Percentiles rank a stretch among this genome's conserved stretches.
Evolutionary conservation across 2,888 invertebrate genomes (phyloP).

Genomic region (Drosophila imparisetae): DNA sequence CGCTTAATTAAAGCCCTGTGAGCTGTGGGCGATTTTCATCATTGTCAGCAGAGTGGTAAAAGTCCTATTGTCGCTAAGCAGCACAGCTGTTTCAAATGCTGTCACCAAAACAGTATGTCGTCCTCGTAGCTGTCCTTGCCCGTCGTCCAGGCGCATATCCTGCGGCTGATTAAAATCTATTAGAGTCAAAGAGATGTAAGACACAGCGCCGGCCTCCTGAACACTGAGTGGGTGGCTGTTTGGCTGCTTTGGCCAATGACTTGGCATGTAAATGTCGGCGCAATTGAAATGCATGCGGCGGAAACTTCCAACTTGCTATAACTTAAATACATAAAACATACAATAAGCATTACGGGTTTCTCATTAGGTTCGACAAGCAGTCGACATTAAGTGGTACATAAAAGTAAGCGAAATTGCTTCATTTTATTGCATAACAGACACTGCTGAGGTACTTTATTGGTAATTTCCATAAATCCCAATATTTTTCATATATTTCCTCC

Average conservation of each 20-base stretch:
- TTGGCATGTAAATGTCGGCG: constrained; percentile 75
- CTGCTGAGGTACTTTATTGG: neutral
- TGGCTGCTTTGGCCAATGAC: constrained; percentile 56
- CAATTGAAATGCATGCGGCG: constrained; percentile 76
- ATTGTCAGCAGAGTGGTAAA: constrained; percentile 13
- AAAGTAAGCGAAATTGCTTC: neutral
- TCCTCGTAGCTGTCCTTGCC: constrained; percentile 43
- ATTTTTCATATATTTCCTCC: neutral
- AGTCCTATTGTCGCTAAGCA: constrained; percentile 55
- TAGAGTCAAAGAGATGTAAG: constrained; percentile 77
- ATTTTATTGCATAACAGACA: neutral
- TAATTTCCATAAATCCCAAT: neutral
- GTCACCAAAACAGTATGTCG: constrained; percentile 63
- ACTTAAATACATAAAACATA: constrained; percentile 11
- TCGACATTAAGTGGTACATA: too few species aligned
- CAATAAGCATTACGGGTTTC: constrained; percentile 26
- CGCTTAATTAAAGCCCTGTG: constrained; percentile 78
- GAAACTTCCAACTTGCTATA: constrained; percentile 60
- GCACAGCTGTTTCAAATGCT: constrained; percentile 33
- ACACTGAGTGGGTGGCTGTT: constrained; percentile 7
- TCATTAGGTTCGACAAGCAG: constrained; percentile 9
- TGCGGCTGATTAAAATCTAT: constrained; percentile 83
- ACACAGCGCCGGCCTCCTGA: constrained; percentile 48
- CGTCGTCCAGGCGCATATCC: constrained; percentile 67
- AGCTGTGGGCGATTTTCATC: constrained; percentile 71